Evolutionary conservation across 2,797 vertebrate genomes (phyloP).

Genomic region (Phoebastria nigripes): DNA sequence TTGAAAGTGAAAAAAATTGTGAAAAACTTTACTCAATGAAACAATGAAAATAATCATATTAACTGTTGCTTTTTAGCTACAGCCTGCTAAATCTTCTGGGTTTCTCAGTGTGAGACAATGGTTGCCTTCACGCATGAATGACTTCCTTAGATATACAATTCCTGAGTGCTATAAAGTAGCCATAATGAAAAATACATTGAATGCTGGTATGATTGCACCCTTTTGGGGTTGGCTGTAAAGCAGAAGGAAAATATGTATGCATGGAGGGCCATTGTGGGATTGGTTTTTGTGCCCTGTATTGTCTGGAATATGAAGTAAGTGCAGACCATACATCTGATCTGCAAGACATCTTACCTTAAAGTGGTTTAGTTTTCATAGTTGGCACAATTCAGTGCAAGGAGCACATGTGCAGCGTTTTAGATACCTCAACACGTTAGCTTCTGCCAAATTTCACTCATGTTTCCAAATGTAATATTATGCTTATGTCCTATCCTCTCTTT

Average conservation of each 20-base stretch:
- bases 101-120: neutral
- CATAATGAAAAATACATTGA: neutral
- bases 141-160: neutral
- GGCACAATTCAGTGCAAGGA: constrained; percentile 17
- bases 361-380: constrained; percentile 15
- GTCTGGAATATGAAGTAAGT: neutral
- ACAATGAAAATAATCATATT: neutral
- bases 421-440: constrained; percentile 2
- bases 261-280: neutral
- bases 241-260: neutral
- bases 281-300: neutral
- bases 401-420: constrained; percentile 42
- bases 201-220: neutral
- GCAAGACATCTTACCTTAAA: constrained; percentile 14
- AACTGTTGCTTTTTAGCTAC: neutral
- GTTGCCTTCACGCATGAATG: neutral
- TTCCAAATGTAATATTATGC: constrained; percentile 68
- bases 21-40: neutral
- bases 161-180: neutral
- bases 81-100: neutral
- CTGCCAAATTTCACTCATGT: constrained; percentile 62
- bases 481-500: constrained; percentile 41
- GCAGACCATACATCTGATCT: neutral
- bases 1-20: neutral
- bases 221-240: neutral